Conservation (phyloP, 2,888 invertebrate genomes). For the Slavum lentiscoides region DNA sequence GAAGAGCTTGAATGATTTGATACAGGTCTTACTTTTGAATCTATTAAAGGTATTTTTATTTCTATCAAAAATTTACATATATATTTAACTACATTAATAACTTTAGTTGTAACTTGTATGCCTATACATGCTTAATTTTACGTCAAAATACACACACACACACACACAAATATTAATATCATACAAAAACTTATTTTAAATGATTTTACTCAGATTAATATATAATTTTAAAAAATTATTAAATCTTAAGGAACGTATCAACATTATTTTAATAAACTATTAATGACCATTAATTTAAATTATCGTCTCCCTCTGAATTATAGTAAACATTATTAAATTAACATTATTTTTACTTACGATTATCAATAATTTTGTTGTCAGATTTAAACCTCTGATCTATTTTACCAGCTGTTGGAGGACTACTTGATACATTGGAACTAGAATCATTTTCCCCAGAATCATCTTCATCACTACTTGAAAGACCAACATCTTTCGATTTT, state of each 20-base stretch:
- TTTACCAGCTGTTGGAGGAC: slow-evolving; percentile 56
- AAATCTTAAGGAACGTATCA: too few species aligned
- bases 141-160: too few species aligned
- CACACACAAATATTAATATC: too few species aligned
- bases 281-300: too few species aligned
- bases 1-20: slow-evolving; percentile 53
- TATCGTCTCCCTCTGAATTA: too few species aligned
- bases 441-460: slow-evolving; percentile 55
- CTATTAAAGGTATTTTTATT: slow-evolving; percentile 14
- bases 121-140: too few species aligned
- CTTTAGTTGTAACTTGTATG: too few species aligned
- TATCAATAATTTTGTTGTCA: slow-evolving; percentile 32
- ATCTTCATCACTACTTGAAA: slow-evolving; percentile 56
- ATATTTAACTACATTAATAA: neutral
- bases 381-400: slow-evolving; percentile 37
- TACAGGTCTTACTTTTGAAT: slow-evolving; percentile 42
- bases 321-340: neutral
- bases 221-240: too few species aligned
- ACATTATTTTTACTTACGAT: slow-evolving; percentile 24
- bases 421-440: slow-evolving; percentile 56
- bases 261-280: too few species aligned
- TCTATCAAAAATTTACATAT: neutral
- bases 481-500: slow-evolving; percentile 55
- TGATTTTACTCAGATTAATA: too few species aligned
- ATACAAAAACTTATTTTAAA: too few species aligned